Conservation (phyloP, 2,797 vertebrate genomes). For the Simalia tracyae region DNA sequence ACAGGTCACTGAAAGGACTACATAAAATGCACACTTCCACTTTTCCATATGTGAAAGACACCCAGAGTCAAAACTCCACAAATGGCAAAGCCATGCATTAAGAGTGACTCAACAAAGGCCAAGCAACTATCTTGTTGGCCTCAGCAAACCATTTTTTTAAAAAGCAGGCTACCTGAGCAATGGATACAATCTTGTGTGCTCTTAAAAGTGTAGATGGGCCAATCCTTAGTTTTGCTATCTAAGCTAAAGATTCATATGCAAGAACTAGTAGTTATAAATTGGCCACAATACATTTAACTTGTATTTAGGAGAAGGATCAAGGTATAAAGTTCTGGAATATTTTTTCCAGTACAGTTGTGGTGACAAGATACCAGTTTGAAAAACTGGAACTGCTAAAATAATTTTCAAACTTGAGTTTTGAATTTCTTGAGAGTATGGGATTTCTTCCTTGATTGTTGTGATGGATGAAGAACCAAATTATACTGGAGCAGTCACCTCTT, state of each 20-base stretch:
- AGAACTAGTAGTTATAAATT: neutral
- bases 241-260: neutral
- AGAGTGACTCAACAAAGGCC: neutral
- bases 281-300: neutral
- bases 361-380: neutral
- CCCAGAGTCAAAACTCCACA: neutral
- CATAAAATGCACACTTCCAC: neutral
- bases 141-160: neutral
- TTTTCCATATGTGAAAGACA: constrained; percentile 27
- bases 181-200: neutral
- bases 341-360: neutral
- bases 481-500: neutral
- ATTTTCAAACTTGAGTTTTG: neutral
- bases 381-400: neutral
- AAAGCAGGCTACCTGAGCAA: neutral
- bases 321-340: neutral
- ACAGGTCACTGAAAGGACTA: constrained; percentile 25
- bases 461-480: neutral
- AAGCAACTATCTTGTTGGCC: neutral
- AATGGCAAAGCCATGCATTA: neutral
- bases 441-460: neutral
- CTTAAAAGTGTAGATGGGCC: neutral
- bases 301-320: neutral
- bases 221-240: neutral
- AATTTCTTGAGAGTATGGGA: neutral